Conservation (phyloP, 2,113 vertebrate species). For the Oncorhynchus gorbuscha region DNA sequence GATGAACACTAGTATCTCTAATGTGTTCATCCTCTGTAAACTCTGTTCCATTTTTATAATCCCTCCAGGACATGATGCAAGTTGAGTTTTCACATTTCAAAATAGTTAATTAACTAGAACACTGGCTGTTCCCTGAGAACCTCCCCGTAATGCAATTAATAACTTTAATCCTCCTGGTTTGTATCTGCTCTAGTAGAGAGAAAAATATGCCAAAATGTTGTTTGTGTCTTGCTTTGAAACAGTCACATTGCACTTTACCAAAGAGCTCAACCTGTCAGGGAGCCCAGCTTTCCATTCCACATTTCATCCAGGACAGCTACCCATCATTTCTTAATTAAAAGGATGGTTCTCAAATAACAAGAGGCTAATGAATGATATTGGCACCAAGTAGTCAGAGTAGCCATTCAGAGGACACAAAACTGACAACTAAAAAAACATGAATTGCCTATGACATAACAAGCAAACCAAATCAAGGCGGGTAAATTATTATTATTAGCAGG, state of each 20-base stretch:
- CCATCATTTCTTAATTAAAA: slow-evolving; percentile 26
- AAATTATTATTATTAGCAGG: slow-evolving; percentile 24
- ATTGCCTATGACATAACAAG: slow-evolving; percentile 27
- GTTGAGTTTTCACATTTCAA: slow-evolving; percentile 13
- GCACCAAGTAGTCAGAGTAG: slow-evolving; percentile 19
- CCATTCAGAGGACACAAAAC: slow-evolving; percentile 7
- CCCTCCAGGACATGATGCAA: neutral
- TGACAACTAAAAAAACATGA: slow-evolving; percentile 19
- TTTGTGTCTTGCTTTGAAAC: slow-evolving; percentile 4
- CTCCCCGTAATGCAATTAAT: slow-evolving; percentile 5
- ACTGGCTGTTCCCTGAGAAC: neutral
- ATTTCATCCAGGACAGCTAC: neutral
- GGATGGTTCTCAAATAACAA: slow-evolving; percentile 24
- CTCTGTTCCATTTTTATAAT: slow-evolving; percentile 11
- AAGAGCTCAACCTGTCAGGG: neutral
- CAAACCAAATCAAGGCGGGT: neutral
- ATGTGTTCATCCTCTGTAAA: neutral
- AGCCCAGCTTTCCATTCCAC: neutral
- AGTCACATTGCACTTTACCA: neutral
- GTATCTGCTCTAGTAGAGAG: neutral
- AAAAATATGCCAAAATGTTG: slow-evolving; percentile 1
- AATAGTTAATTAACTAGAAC: slow-evolving; percentile 6
- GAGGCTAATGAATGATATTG: slow-evolving; percentile 40
- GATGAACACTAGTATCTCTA: neutral
- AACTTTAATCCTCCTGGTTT: neutral